Base-by-base conservation (phyloP, 2,888 invertebrate genomes). In the Morpho achilles region DNA sequence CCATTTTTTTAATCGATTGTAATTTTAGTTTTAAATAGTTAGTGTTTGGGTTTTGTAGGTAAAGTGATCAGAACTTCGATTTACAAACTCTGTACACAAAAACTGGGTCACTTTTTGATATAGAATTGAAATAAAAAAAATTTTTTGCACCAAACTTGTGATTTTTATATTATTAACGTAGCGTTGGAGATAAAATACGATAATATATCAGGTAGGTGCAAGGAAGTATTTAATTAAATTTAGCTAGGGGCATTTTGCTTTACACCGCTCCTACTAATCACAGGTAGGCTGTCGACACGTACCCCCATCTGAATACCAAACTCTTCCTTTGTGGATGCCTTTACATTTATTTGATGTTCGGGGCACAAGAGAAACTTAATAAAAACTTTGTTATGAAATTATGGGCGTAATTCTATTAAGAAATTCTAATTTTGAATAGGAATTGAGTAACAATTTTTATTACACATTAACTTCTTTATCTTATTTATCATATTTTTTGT, bases 151-250 rank as follows among this genome's bases (percentile, higher is more conserved):
- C 32, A 5, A 32, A 32, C 5, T 32, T 32, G 3, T 32, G 32
- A 32, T 32, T 32, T 1, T 32, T 32, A 32, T 32, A 32, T 32
- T 32, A 32, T 32, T 32, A 32, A 32, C 32, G 5, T 5, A 32
- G 32, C 32, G 32, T 32, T 5, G 32, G 32, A 32, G 32, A 32
- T 32, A 32, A 32, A 32, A 32, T 32, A 53, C 40, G 8, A 46
- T 6, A 53, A 46, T 53, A 53, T 16, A 44, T 40, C 40, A 46
- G 10, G 10, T 39, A 7, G 80, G 81, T 79, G 77, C 74, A 66
- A 69, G 71, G 72, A 74, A 75, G 84, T 87, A 85, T 88, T 87
- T 88, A 88, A 88, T 88, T 88, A 88, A 88, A 88, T 85, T 81
- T 80, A 81, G 79, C 80, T 78, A 74, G 75, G 75, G 74, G 78